These are phyloP conservation scores for Tinea trinotella DNA, from an alignment of 2,888 invertebrate species.

Conservation along the genomic window DNA sequence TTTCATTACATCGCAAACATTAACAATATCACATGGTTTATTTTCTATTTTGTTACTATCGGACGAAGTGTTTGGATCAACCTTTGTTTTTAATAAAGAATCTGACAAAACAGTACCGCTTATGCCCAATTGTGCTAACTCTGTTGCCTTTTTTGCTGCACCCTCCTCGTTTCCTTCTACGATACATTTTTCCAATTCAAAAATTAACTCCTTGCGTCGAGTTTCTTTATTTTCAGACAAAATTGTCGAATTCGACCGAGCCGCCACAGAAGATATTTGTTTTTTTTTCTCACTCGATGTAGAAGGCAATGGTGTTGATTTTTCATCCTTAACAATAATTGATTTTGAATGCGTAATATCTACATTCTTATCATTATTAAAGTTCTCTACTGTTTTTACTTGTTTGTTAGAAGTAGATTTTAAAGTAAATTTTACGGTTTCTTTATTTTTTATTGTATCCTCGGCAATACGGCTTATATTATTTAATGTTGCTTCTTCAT, in stretches of 20 bases:
- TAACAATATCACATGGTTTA: neutral
- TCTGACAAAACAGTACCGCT: conserved; percentile 76
- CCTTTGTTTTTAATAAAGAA: neutral
- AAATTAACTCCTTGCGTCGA: conserved; percentile 63
- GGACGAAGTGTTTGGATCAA: neutral
- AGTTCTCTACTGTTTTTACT: no score
- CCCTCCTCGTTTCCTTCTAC: conserved; percentile 81
- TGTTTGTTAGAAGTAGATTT: no score
- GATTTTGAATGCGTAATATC: no score
- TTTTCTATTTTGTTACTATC: neutral
- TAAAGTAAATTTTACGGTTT: no score
- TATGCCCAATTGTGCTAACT: conserved; percentile 82
- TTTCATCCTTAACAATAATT: neutral
- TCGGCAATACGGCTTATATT: no score
- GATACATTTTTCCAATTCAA: conserved; percentile 83
- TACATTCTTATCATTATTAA: no score
- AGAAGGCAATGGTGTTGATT: neutral
- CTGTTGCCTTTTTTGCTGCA: conserved; percentile 82
- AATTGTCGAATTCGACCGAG: neutral
- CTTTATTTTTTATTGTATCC: no score
- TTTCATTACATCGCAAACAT: neutral
- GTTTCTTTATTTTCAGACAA: neutral
- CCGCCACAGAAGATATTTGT: neutral
- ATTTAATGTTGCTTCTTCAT: no score
- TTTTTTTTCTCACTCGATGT: neutral